These are phyloP conservation scores for Gymnogyps californianus DNA, from an alignment of 2,113 vertebrate genomes.

Conservation along the genomic window DNA sequence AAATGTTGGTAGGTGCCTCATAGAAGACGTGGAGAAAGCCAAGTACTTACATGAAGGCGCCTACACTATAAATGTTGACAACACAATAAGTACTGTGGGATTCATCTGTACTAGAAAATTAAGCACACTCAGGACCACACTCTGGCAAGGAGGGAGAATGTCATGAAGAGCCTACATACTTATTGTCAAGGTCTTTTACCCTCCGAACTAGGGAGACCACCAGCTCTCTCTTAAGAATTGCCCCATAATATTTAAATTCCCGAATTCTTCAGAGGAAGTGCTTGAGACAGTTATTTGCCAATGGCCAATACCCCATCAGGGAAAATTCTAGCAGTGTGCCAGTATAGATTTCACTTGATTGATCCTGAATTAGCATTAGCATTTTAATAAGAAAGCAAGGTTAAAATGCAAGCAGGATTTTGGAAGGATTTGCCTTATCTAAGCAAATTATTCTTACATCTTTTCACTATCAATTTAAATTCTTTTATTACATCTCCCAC, in stretches of 20 bases:
- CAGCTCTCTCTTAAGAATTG: neutral
- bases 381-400: neutral
- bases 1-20: neutral
- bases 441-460: neutral
- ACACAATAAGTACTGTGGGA: neutral
- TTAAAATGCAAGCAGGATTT: neutral
- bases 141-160: neutral
- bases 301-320: fast-evolving
- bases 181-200: neutral
- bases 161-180: neutral
- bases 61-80: neutral
- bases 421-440: neutral
- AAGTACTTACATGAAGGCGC: neutral
- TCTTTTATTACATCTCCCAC: neutral
- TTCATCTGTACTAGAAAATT: neutral
- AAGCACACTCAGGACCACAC: neutral
- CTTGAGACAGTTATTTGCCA: neutral
- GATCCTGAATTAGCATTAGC: neutral
- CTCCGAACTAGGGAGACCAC: neutral
- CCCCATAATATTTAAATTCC: neutral
- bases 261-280: neutral
- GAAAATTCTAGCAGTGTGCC: neutral
- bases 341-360: neutral
- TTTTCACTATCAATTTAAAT: neutral
- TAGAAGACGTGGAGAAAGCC: neutral